Percentiles rank a stretch among this genome's conserved stretches.
Evolutionary conservation across 2,113 vertebrate species (phyloP).

Genomic region (Aviceda subcristata): DNA sequence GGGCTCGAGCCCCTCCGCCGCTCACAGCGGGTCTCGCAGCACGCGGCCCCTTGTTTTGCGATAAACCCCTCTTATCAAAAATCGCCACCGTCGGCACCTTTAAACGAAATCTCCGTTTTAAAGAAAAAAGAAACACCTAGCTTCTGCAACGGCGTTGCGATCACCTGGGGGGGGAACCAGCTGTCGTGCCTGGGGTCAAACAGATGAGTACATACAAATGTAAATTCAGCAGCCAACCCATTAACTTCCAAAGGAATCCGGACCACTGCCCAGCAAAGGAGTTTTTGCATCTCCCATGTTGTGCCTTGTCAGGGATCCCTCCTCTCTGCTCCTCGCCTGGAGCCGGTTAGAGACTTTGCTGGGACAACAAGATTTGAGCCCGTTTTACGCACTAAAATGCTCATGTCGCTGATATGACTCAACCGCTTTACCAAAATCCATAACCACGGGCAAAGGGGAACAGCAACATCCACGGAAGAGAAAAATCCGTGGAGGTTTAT

Average conservation of each 20-base stretch:
- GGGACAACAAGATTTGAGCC: not conserved
- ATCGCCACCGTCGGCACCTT: not conserved
- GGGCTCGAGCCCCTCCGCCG: not conserved
- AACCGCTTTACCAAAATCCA: not conserved
- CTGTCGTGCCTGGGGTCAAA: not conserved
- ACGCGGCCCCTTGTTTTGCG: not conserved
- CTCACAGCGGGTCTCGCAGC: not conserved
- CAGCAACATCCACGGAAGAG: not conserved
- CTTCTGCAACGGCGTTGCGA: not conserved
- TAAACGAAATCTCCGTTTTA: not conserved
- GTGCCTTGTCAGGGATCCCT: not conserved
- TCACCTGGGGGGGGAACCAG: not conserved
- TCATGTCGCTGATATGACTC: not conserved
- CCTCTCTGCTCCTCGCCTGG: rapidly evolving
- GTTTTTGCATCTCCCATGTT: not conserved
- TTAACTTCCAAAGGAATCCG: not conserved
- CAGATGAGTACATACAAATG: too few species aligned
- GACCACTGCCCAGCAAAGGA: not conserved
- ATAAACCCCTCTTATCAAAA: not conserved
- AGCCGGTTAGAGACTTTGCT: not conserved
- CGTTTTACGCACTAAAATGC: not conserved
- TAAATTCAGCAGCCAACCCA: not conserved
- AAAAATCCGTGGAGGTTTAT: not conserved
- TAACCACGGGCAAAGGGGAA: not conserved
- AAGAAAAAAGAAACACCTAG: not conserved